Evolutionary conservation across 2,797 vertebrate species (phyloP).

Genomic region (Okamejei kenojei): DNA sequence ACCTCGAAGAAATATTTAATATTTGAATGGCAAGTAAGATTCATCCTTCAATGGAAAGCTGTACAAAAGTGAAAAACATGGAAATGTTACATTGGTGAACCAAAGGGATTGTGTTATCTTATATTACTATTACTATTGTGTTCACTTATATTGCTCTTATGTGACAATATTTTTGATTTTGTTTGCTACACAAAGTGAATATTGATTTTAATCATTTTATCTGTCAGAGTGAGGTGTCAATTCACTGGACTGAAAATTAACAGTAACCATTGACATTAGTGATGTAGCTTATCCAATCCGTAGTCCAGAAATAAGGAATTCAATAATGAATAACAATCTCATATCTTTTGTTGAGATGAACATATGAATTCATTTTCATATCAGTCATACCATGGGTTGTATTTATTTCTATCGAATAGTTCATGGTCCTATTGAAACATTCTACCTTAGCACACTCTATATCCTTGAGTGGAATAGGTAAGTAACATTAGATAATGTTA

Average conservation of each 20-base stretch:
- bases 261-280: background rate
- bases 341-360: background rate
- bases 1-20: background rate
- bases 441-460: background rate
- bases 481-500: background rate
- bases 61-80: background rate
- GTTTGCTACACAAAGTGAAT: background rate
- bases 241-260: conserved; percentile 27
- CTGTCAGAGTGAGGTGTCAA: conserved; percentile 7
- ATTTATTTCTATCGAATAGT: background rate
- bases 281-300: background rate
- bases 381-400: background rate
- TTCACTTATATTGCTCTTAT: background rate
- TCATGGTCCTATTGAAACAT: background rate
- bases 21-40: background rate
- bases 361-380: background rate
- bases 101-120: conserved; percentile 14
- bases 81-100: background rate
- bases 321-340: background rate
- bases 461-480: background rate
- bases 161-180: background rate
- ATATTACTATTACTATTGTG: background rate
- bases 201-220: conserved; percentile 24
- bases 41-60: background rate
- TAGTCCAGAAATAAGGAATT: background rate